Conservation (phyloP, 2,113 vertebrate species). For the Campylorhamphus procurvoides region DNA sequence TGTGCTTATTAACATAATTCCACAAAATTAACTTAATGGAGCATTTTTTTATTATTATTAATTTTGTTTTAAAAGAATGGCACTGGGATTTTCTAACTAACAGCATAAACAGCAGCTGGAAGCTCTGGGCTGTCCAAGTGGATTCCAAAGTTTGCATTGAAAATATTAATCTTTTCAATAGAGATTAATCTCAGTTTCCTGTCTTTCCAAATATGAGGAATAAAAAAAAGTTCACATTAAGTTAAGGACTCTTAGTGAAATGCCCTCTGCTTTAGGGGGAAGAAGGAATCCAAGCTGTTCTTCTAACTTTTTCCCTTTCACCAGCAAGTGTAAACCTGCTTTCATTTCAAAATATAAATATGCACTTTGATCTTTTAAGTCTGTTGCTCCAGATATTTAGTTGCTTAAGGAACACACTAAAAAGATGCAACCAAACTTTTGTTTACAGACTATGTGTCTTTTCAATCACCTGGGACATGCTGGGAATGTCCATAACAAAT, state of each 20-base stretch:
- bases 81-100: constrained; percentile 64
- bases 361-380: background rate
- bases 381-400: background rate
- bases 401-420: background rate
- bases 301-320: background rate
- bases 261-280: background rate
- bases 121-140: constrained; percentile 28
- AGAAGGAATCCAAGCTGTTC: background rate
- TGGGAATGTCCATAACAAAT: background rate
- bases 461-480: background rate
- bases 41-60: background rate
- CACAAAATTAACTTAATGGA: constrained; percentile 69
- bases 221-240: background rate
- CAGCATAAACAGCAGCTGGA: constrained; percentile 62
- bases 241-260: background rate
- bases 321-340: background rate
- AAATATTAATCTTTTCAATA: constrained; percentile 65
- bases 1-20: constrained; percentile 73
- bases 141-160: constrained; percentile 54
- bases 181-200: constrained; percentile 9
- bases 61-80: constrained; percentile 48
- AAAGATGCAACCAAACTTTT: background rate
- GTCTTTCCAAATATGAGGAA: background rate
- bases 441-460: background rate
- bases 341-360: background rate